A percentile compares a stretch with the other conserved stretches of the same genome.
These are phyloP conservation scores for Lophotriccus pileatus DNA, from an alignment of 2,797 vertebrate genomes.

Conservation along the genomic window DNA sequence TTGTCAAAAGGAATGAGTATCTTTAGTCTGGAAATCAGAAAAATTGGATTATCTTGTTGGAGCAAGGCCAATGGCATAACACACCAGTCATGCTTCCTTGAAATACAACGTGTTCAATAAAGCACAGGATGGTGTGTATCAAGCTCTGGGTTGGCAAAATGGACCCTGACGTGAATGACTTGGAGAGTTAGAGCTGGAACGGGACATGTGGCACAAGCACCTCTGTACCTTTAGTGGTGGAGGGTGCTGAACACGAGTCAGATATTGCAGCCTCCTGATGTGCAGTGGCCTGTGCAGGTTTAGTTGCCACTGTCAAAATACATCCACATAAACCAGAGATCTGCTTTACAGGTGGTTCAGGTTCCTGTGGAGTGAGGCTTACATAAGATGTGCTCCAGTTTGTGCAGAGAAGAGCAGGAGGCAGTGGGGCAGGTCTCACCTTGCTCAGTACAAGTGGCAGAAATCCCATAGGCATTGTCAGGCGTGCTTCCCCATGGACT, in stretches of 20 bases:
- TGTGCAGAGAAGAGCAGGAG: background rate
- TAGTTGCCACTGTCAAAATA: background rate
- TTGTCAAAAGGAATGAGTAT: background rate
- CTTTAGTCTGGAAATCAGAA: background rate
- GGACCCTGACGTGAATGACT: background rate
- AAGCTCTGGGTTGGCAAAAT: background rate
- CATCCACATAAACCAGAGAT: background rate
- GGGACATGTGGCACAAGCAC: background rate
- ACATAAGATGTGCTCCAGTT: background rate
- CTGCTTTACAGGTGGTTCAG: background rate
- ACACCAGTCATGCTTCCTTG: background rate
- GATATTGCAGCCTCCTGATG: background rate
- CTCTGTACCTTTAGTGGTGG: background rate
- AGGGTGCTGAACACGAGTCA: background rate
- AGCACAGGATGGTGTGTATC: background rate
- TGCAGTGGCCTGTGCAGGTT: background rate
- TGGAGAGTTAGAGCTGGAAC: background rate
- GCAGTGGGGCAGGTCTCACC: background rate
- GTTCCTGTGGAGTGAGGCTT: background rate
- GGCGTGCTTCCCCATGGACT: background rate
- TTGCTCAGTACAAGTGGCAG: background rate
- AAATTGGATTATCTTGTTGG: background rate
- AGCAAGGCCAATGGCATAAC: background rate
- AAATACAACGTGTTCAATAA: accelerated
- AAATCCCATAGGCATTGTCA: background rate